Conservation (phyloP, 2,113 vertebrate species). For the Pseudopipra pipra region DNA sequence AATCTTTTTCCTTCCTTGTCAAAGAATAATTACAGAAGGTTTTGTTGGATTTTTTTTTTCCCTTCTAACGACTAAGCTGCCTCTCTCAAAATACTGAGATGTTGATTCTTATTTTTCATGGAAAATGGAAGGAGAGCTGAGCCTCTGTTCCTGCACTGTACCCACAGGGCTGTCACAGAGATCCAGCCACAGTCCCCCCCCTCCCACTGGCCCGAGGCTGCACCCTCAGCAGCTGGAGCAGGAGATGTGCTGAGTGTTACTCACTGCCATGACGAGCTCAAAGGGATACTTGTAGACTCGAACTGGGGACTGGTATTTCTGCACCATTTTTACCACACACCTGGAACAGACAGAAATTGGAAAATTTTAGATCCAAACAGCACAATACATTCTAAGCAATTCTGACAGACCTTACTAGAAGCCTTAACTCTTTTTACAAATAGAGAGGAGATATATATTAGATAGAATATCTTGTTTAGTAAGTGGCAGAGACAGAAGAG, state of each 20-base stretch:
- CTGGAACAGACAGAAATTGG: background rate
- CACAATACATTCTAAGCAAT: rapidly evolving
- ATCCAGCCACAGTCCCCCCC: background rate
- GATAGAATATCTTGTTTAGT: background rate
- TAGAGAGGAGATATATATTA: background rate
- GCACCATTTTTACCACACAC: constrained; percentile 79
- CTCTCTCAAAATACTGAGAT: background rate
- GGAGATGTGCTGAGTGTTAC: constrained; percentile 41
- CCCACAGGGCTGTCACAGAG: background rate
- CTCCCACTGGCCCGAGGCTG: background rate
- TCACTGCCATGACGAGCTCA: constrained; percentile 87
- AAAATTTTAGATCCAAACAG: background rate
- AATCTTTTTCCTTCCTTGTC: background rate
- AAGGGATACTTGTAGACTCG: constrained; percentile 86
- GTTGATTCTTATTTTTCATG: background rate
- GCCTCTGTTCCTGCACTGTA: background rate
- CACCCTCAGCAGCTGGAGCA: background rate
- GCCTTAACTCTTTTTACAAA: background rate
- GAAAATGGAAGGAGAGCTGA: background rate
- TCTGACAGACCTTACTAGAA: background rate
- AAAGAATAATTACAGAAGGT: background rate
- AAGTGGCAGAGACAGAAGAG: background rate
- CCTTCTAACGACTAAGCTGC: background rate
- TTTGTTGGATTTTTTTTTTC: rapidly evolving
- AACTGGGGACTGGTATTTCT: constrained; percentile 86